Conservation (phyloP, 2,113 vertebrate genomes). For the Boleophthalmus pectinirostris region DNA sequence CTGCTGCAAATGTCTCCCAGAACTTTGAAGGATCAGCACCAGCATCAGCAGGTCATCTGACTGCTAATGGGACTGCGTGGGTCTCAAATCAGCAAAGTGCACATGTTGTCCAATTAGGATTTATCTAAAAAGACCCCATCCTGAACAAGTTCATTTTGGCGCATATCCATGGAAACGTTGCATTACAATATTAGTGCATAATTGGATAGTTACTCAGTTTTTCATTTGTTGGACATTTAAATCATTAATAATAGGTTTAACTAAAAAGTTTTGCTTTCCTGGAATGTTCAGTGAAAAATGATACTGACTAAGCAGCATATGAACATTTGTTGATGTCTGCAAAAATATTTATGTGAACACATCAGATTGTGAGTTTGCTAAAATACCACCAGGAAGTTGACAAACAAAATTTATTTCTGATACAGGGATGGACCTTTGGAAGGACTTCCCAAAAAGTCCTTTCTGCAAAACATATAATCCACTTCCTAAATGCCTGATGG, state of each 20-base stretch:
- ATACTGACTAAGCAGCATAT: neutral
- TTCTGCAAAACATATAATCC: neutral
- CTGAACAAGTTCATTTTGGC: neutral
- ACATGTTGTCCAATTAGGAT: neutral
- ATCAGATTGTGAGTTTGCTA: neutral
- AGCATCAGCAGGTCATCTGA: constrained; percentile 25
- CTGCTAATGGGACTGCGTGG: constrained; percentile 15
- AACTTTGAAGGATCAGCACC: neutral
- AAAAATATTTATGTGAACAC: neutral
- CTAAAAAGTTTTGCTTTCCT: too few relatives aligned
- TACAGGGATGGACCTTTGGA: constrained; percentile 16
- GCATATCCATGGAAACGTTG: neutral
- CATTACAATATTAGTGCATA: neutral
- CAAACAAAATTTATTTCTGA: constrained; percentile 23
- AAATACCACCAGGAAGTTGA: constrained; percentile 16
- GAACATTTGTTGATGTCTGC: neutral
- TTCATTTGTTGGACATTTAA: too few relatives aligned
- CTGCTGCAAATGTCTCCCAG: neutral
- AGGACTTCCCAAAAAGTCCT: constrained; percentile 14
- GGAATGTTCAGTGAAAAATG: neutral
- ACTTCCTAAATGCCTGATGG: neutral
- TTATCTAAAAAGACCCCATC: neutral
- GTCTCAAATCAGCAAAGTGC: constrained; percentile 11
- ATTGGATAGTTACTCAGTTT: too few relatives aligned
- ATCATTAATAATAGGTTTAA: too few relatives aligned